Evolutionary conservation across 2,113 vertebrate species (phyloP).

Genomic region (Empidonax traillii): DNA sequence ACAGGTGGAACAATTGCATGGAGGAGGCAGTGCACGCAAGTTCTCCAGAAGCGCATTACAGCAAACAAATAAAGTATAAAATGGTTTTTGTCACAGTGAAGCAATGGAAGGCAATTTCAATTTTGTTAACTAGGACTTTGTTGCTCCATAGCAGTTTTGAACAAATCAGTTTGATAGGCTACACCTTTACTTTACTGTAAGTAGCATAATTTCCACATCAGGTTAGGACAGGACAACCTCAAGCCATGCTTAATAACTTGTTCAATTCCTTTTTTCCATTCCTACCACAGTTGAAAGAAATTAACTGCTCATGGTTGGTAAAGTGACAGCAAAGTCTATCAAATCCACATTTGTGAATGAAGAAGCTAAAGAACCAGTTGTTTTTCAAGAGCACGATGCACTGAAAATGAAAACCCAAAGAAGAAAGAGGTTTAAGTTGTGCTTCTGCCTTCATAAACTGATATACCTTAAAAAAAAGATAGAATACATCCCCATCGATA

Average conservation of each 20-base stretch:
- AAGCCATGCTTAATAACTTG: neutral
- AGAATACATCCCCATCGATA: neutral
- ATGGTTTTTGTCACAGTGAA: neutral
- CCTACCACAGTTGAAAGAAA: neutral
- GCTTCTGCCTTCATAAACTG: neutral
- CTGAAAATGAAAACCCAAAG: neutral
- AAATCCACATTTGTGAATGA: neutral
- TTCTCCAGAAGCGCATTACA: neutral
- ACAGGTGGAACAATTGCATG: neutral
- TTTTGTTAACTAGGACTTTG: neutral
- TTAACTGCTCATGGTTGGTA: neutral
- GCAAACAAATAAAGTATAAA: neutral
- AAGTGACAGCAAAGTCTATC: neutral
- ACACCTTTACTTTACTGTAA: neutral
- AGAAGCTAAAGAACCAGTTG: neutral
- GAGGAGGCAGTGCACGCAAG: neutral
- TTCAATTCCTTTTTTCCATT: neutral
- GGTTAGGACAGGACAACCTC: neutral
- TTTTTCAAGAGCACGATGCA: neutral
- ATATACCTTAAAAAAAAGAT: neutral
- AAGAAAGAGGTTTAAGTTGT: neutral
- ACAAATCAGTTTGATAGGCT: neutral
- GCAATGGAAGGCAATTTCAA: neutral
- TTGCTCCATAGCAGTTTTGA: neutral
- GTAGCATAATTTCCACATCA: neutral